These are phyloP conservation scores for Lasius platythorax DNA, from an alignment of 2,888 invertebrate species.

Conservation along the genomic window DNA sequence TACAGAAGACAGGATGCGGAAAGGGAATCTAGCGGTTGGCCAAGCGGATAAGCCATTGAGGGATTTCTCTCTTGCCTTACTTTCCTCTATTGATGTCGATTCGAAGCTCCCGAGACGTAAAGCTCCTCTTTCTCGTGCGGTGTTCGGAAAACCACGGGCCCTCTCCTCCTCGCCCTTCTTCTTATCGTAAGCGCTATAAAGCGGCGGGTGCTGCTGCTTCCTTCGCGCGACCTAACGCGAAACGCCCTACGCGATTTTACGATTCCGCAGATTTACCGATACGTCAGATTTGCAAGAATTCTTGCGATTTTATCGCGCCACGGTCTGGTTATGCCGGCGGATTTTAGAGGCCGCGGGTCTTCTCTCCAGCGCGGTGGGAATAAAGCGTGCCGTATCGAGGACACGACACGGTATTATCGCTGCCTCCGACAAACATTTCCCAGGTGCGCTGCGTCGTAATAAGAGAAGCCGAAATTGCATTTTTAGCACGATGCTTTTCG, in stretches of 20 bases:
- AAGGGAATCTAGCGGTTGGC: constrained; percentile 70
- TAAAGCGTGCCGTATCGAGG: constrained; percentile 33
- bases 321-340: neutral
- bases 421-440: constrained; percentile 37
- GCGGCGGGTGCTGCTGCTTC: neutral
- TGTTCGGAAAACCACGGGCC: constrained; percentile 4
- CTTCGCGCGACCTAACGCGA: constrained; percentile 35
- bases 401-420: neutral
- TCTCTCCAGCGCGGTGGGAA: neutral
- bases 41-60: constrained; percentile 79
- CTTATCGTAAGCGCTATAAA: constrained; percentile 30
- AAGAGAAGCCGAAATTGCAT: constrained; percentile 23
- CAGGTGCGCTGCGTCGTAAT: constrained; percentile 16
- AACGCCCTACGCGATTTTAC: constrained; percentile 51
- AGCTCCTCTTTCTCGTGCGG: constrained; percentile 57
- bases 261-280: constrained; percentile 48
- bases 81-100: constrained; percentile 72
- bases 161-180: neutral
- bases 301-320: constrained; percentile 1
- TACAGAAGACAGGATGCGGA: constrained; percentile 39
- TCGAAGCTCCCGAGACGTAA: constrained; percentile 70
- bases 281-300: constrained; percentile 35
- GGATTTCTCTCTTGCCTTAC: constrained; percentile 73
- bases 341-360: neutral
- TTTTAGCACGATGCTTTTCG: constrained; percentile 13